Percentiles rank a stretch among this genome's conserved stretches.
phyloP scores from a whole-genome alignment of 1,140 invertebrate species.

The Schlechtendalia chinensis region DNA sequence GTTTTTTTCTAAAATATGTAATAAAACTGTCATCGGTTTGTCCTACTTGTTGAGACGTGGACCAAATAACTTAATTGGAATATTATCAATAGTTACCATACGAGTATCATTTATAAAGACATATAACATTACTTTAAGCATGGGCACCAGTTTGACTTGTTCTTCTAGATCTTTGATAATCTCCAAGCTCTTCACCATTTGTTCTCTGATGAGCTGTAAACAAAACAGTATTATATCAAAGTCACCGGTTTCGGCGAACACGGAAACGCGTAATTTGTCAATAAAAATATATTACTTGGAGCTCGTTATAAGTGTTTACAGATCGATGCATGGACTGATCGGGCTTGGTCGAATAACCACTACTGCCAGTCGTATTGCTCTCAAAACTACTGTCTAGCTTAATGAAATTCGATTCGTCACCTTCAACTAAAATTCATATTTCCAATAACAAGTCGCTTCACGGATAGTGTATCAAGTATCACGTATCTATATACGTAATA shows the following conservation, averaged over 20 bases:
- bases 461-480: not conserved
- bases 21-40: too few relatives aligned
- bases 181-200: conserved; percentile 75
- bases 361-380: conserved; percentile 23
- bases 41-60: not conserved
- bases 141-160: conserved; percentile 80
- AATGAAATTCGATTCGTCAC: conserved; percentile 25
- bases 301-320: conserved; percentile 56
- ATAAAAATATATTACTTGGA: conserved; percentile 38
- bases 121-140: conserved; percentile 67
- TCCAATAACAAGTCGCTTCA: conserved; percentile 29
- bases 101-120: too few relatives aligned
- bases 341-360: conserved; percentile 51
- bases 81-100: too few relatives aligned
- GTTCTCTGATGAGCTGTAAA: conserved; percentile 66
- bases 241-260: conserved; percentile 6
- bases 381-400: conserved; percentile 35
- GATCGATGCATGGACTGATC: conserved; percentile 54
- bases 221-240: conserved; percentile 13
- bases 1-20: too few relatives aligned
- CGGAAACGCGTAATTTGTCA: not conserved
- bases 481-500: too few relatives aligned
- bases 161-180: conserved; percentile 78
- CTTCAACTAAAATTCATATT: conserved; percentile 34
- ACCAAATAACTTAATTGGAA: too few relatives aligned